These are phyloP conservation scores for Platyscapa corneri DNA, from an alignment of 1,140 invertebrate species.

Conservation along the genomic window DNA sequence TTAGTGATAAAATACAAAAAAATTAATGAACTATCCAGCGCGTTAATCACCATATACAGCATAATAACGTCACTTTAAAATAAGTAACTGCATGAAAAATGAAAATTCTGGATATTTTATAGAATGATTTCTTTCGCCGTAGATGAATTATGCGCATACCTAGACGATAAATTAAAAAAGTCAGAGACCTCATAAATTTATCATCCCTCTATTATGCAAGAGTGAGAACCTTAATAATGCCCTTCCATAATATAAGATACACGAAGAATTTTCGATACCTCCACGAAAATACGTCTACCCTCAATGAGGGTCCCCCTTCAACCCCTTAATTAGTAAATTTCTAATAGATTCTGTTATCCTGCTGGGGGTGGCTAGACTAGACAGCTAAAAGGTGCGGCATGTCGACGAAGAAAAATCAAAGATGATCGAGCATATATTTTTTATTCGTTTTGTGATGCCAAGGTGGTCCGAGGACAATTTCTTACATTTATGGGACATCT, in stretches of 20 bases:
- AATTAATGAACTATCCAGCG: neutral
- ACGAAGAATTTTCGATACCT: neutral
- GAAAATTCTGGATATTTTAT: neutral
- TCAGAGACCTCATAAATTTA: slow-evolving; percentile 33
- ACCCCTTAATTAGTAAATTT: slow-evolving; percentile 41
- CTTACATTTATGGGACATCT: neutral
- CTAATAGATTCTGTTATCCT: slow-evolving; percentile 26
- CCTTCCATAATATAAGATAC: slow-evolving; percentile 19
- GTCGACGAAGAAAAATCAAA: neutral
- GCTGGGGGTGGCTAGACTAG: neutral
- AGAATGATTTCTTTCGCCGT: neutral
- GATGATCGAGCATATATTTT: neutral
- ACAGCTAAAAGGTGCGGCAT: neutral
- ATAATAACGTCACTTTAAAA: neutral
- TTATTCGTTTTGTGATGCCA: slow-evolving; percentile 10
- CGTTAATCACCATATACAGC: too few relatives aligned
- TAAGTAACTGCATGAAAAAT: neutral
- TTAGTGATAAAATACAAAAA: too few relatives aligned
- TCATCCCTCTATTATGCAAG: neutral
- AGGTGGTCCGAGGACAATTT: neutral
- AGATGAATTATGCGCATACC: slow-evolving; percentile 20
- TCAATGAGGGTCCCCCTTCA: neutral
- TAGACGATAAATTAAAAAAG: slow-evolving; percentile 28
- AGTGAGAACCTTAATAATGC: neutral
- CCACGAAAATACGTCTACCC: neutral